These are phyloP conservation scores for Ophioderma brevispina DNA, from an alignment of 35 echinoderm and acorn worm species.

Conservation along the genomic window DNA sequence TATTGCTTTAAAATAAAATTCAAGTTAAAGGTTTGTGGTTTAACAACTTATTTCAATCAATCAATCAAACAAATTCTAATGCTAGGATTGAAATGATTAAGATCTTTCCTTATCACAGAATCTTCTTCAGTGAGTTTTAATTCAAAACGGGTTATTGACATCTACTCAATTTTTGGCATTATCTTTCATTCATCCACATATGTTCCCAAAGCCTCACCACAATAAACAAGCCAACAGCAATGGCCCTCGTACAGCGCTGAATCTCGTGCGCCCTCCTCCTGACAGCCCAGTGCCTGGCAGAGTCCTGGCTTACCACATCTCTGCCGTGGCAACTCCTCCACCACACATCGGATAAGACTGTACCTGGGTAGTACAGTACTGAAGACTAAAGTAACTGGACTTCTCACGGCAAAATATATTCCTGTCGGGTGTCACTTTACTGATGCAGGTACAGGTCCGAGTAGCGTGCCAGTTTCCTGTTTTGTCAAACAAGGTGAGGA, in stretches of 20 bases:
- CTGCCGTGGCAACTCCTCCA: constrained; percentile 40
- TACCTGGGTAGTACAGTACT: constrained; percentile 25
- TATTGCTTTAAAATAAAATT: no score
- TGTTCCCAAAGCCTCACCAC: constrained; percentile 67
- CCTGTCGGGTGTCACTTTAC: constrained; percentile 72
- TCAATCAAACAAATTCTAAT: no score
- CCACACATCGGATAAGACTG: constrained; percentile 30
- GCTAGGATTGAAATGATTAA: no score
- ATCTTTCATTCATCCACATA: no score
- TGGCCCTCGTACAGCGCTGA: constrained; percentile 52
- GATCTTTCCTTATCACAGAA: no score
- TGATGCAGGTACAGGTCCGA: constrained; percentile 68
- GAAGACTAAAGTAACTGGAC: constrained; percentile 18
- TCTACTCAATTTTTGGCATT: no score
- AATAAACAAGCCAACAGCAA: constrained; percentile 28
- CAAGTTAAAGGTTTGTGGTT: no score
- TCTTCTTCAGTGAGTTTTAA: no score
- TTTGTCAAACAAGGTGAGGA: constrained; percentile 50
- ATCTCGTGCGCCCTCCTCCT: constrained; percentile 63
- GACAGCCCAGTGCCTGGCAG: constrained; percentile 57
- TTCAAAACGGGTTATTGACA: no score
- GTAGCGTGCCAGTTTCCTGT: constrained; percentile 41
- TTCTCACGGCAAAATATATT: constrained; percentile 54
- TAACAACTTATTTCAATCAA: no score
- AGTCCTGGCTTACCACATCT: constrained; percentile 75